Evolutionary conservation across 35 echinoderm and acorn worm species (phyloP), one percentile per base, ranked within the genome.

Genomic region (Ptychodera flava): DNA sequence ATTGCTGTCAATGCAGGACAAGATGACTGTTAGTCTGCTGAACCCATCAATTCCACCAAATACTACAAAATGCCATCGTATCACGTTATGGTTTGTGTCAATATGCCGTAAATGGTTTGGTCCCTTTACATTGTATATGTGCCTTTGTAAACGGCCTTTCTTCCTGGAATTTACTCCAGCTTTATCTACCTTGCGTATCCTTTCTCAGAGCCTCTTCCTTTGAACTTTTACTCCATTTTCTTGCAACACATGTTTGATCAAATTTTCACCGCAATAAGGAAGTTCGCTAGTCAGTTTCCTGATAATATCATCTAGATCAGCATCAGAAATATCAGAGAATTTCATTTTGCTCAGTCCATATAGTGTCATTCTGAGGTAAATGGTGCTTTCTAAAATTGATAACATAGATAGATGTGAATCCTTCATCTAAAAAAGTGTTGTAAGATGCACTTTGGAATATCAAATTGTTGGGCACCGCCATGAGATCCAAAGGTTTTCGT

Each of bases 11-110:
- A 35, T 85, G 75, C 83, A 85, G 0, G 34, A 1, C 31, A 93
- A 76, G 32, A 85, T 83, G 16, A 83, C 45, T 29, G 75, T 52
- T 1, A 86, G 33, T 87, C 88, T 80, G 37, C 83, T 87, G 79
- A 85, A 93, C 0, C 92, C 88, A 83, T 93, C 92, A 76, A 93
- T 93, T 32, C 92, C 92, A 33, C 84, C 92, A 93, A 86, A 84
- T n/a, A 90, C 82, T 6, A 93, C 79, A 77, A 78, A 87, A 15
- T 78, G 78, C 92, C 92, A 93, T 78, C 10, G 16, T 80, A 87
- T 87, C 27, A 90, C 16, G 38, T 87, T 90, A 34, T 93, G 88
- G n/a, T 87, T 93, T 10, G 84, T 80, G 87, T 93, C 88, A 33
- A 87, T 84, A 82, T 90, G 92, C 92, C 92, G 36, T 28, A 79